Base-by-base conservation (phyloP, 1,140 invertebrate genomes). In the Branchinecta lindahli region DNA sequence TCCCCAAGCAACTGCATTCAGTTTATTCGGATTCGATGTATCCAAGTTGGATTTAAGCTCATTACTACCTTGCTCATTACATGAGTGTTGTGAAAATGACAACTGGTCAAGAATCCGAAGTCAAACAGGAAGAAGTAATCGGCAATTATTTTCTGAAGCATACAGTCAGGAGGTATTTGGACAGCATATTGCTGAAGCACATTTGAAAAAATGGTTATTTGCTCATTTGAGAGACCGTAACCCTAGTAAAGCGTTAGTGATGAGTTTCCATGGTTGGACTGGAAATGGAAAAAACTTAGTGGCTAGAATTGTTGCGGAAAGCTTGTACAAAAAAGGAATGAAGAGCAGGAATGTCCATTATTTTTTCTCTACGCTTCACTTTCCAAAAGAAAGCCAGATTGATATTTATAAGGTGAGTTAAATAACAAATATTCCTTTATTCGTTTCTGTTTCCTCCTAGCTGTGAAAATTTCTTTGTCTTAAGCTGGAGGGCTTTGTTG, bases 251-350 rank as follows among this genome's bases (percentile, higher is more conserved):
- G 69, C 72, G 1, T 66, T 72, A 8, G 72, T 71, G 7, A 61
- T 72, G 67, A 72, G 75, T 45, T 77, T 78, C 44, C 79, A 81
- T 74, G 80, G 80, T 46, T 79, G 77, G 75, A 80, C 80, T 47
- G 80, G 80, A 15, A 75, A 76, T 68, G 83, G 83, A 10, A 84
- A 84, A 71, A 84, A 83, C 73, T 82, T 79, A 78, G 80, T 85
- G 10, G 78, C 80, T 66, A 77, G 77, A 69, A 78, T 86, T 18
- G 79, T 86, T 66, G 83, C 81, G 9, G 77, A 84, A 12, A 76
- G 77, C 70, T 67, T 85, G 7, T 87, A 79, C 74, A 75, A 75
- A 66, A 75, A 80, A 70, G 85, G 83, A 21, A 76, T 80, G 72
- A 76, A 79, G 46, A 85, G 83, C 72, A 73, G 78, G 69, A 84